A percentile compares a stretch with the other conserved stretches of the same genome.
These are phyloP conservation scores for Notospermus geniculatus DNA, from an alignment of 1,140 invertebrate genomes.

Conservation along the genomic window DNA sequence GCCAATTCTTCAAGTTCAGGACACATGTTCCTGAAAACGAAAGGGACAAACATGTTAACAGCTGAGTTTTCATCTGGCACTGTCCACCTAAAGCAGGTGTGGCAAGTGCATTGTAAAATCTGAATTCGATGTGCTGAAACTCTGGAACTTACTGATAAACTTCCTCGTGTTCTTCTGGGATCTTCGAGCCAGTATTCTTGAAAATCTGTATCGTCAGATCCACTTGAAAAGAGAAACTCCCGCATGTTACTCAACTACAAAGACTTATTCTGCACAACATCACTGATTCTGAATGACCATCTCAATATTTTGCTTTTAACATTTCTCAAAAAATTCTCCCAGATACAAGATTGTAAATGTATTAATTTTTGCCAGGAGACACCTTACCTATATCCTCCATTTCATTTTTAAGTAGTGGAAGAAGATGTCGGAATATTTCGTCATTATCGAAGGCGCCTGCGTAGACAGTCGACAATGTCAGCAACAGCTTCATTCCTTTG, in stretches of 20 bases:
- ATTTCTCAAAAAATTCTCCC: no score
- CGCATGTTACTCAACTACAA: no score
- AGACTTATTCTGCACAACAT: no score
- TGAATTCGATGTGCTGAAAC: no score
- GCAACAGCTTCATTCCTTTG: conserved; percentile 46
- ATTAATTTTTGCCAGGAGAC: not conserved
- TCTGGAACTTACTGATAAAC: conserved; percentile 48
- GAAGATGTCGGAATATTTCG: conserved; percentile 77
- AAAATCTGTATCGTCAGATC: conserved; percentile 62
- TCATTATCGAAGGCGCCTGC: conserved; percentile 86
- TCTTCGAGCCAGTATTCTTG: conserved; percentile 51
- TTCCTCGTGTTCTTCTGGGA: conserved; percentile 44
- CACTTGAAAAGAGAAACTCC: conserved; percentile 56
- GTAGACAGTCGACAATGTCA: conserved; percentile 85
- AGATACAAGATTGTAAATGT: no score
- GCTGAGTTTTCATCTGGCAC: no score
- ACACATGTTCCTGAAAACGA: conserved; percentile 61
- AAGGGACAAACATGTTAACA: not conserved
- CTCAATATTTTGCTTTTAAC: no score
- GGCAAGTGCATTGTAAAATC: not conserved
- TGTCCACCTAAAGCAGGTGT: no score
- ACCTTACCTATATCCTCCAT: conserved; percentile 71
- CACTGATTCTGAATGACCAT: no score
- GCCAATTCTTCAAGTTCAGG: conserved; percentile 84
- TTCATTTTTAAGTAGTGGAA: conserved; percentile 75